Base-by-base conservation (phyloP, 2,797 vertebrate genomes). In the Helarctos malayanus region DNA sequence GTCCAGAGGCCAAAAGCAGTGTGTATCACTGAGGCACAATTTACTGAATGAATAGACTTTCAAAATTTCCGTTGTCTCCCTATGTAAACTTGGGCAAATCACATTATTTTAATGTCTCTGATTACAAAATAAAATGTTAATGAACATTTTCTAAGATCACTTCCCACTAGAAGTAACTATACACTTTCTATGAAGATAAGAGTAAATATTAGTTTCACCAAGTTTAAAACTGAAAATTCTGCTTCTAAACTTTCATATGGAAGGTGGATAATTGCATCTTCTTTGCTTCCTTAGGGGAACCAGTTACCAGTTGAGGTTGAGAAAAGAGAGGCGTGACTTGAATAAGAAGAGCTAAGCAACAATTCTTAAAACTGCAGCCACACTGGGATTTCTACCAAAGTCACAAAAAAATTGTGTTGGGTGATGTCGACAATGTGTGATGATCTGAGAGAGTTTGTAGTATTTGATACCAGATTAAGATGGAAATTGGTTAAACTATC, bases 221-320 rank as follows among this genome's bases (percentile, higher is more conserved):
- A 91, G 5, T 13, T 25, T 85, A 76, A 92, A 94, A 89, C n/a
- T 63, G 11, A 88, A 96, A 92, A 38, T 56, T 88, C 61, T 61
- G 47, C 27, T 69, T 71, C 41, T 41, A 84, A 85, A 13, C 14
- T 68, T 63, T 52, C 47, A 2, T 29, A 49, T 32, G 10, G 9
- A 85, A 93, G 2, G 9, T 29, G 65, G 75, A 71, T 92, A 71
- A 76, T n/a, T 71, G 7, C 1, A 15, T 16, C 52, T 61, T 87
- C 90, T 71, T 84, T 3, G 59, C 27, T 57, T 54, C n/a, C 14
- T 80, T 80, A 88, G 19, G 49, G 29, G 91, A 83, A 38, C 4
- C 7, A 57, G 35, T 49, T 75, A 57, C 61, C 10, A 61, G 29
- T 80, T 93, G 32, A 65, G 65, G 2, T 25, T 63, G 45, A 79